Percentiles rank a stretch among this genome's conserved stretches.
phyloP scores from a whole-genome alignment of 1,140 invertebrate genomes.

The Homarus americanus region DNA sequence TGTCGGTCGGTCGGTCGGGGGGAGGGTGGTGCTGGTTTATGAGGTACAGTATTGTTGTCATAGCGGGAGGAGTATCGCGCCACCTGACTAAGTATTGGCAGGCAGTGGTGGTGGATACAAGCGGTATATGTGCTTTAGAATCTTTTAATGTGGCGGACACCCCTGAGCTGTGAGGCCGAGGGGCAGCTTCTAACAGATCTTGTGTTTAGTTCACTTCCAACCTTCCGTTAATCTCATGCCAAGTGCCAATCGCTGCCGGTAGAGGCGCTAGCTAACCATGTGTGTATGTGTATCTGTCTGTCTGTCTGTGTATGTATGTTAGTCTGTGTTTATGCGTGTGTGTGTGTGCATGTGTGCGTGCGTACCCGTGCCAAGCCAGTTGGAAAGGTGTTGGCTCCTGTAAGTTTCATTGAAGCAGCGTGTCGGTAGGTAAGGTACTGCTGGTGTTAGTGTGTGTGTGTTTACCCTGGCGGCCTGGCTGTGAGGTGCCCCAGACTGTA shows the following conservation, averaged over 20 bases:
- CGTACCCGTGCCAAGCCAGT: not conserved
- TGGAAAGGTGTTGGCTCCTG: too few species aligned
- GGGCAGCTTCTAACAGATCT: not conserved
- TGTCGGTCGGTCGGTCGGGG: too few species aligned
- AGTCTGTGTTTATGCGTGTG: too few species aligned
- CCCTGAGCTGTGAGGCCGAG: not conserved
- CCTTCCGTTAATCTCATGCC: not conserved
- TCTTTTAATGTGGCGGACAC: not conserved
- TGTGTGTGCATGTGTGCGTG: not conserved
- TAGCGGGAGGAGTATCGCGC: too few species aligned
- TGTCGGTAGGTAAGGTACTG: too few species aligned
- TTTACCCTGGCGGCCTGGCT: not conserved
- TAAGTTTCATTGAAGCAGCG: too few species aligned
- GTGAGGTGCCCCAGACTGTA: too few species aligned
- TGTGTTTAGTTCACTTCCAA: not conserved
- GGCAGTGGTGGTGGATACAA: too few species aligned
- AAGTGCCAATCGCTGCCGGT: not conserved
- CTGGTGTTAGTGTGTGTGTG: not conserved
- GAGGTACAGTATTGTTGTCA: too few species aligned
- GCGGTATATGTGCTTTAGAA: not conserved
- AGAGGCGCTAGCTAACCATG: not conserved
- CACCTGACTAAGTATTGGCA: too few species aligned
- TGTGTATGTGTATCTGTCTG: not conserved
- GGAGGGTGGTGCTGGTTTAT: too few species aligned
- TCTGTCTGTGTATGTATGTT: too few species aligned